These are phyloP conservation scores for Tribolium madens DNA, from an alignment of 1,140 invertebrate genomes.

Conservation along the genomic window DNA sequence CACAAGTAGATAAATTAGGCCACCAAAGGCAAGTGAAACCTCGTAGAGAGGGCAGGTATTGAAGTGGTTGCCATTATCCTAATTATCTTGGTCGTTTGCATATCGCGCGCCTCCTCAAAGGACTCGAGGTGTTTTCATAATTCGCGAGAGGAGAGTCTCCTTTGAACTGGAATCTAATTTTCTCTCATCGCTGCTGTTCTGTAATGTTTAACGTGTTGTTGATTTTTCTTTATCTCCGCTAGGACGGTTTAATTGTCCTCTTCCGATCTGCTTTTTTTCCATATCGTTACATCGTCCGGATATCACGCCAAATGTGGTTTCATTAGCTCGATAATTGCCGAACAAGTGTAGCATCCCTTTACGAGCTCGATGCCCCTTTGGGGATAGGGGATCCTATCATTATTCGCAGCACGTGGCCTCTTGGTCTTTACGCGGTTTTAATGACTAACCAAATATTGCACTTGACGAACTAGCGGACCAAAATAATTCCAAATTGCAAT, in stretches of 20 bases:
- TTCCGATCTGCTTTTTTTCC: background rate
- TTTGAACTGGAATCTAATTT: conserved; percentile 66
- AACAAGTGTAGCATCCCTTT: conserved; percentile 7
- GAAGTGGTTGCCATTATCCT: conserved; percentile 65
- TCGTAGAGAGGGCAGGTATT: conserved; percentile 56
- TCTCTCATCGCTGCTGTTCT: conserved; percentile 59
- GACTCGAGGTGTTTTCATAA: conserved; percentile 66
- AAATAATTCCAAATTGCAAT: conserved; percentile 17
- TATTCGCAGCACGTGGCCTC: conserved; percentile 56
- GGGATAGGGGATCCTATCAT: conserved; percentile 39
- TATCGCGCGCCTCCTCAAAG: conserved; percentile 64
- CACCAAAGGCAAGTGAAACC: conserved; percentile 50
- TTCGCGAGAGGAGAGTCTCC: conserved; percentile 60
- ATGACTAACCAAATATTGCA: conserved; percentile 60
- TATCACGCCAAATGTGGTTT: background rate
- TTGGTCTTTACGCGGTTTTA: conserved; percentile 59
- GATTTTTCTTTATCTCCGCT: conserved; percentile 61
- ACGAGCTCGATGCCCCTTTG: background rate
- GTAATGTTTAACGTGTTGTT: conserved; percentile 62
- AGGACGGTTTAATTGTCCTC: conserved; percentile 47
- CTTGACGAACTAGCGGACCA: conserved; percentile 47
- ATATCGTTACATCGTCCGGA: background rate
- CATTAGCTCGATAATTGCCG: conserved; percentile 4
- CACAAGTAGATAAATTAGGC: conserved; percentile 50
- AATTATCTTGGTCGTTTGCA: conserved; percentile 66